Percentiles rank a stretch among this genome's conserved stretches.
phyloP scores from a whole-genome alignment of 2,113 vertebrate genomes.

The Lasiurus cinereus region DNA sequence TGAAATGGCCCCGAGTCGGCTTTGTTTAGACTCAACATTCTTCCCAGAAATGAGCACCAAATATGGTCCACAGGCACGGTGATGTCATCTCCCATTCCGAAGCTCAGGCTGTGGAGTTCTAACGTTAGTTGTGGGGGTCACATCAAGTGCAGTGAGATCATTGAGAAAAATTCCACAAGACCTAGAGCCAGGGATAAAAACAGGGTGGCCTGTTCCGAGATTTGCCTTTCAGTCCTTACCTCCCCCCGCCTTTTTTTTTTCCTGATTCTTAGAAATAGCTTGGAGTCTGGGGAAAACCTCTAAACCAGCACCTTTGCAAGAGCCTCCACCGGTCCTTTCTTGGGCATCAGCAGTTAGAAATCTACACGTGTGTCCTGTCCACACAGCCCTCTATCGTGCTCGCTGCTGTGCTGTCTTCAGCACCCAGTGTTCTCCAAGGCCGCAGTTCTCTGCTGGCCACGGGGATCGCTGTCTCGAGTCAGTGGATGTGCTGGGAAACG shows the following conservation, averaged over 20 bases:
- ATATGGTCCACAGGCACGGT: slow-evolving; percentile 37
- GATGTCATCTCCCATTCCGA: background rate
- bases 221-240: background rate
- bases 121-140: background rate
- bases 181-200: background rate
- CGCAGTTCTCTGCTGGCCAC: background rate
- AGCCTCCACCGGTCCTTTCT: background rate
- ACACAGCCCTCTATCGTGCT: fast-evolving
- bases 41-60: slow-evolving; percentile 34
- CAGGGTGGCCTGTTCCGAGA: background rate
- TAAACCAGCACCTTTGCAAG: background rate
- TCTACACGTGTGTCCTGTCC: background rate
- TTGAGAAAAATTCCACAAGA: background rate
- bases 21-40: slow-evolving; percentile 70
- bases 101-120: background rate
- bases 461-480: background rate
- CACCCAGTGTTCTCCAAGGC: background rate
- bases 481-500: background rate
- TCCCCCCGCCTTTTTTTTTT: background rate
- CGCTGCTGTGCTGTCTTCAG: background rate
- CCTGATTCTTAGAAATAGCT: background rate
- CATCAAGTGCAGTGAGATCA: background rate
- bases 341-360: fast-evolving
- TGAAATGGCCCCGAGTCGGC: slow-evolving; percentile 9
- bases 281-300: background rate